These are phyloP conservation scores for Pyrochroa serraticornis DNA, from an alignment of 2,888 invertebrate species.

Conservation along the genomic window DNA sequence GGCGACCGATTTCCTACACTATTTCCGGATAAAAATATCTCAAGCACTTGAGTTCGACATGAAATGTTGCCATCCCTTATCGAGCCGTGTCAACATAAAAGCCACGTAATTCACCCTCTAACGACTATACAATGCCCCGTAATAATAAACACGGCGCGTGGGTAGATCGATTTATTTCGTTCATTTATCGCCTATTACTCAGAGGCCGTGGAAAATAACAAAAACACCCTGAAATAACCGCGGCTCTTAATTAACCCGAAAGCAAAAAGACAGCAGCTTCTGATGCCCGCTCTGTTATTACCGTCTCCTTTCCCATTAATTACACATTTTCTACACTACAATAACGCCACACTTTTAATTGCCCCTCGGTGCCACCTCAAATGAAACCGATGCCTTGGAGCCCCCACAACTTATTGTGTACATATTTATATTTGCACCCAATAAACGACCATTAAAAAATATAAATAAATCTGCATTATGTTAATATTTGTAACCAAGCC, in stretches of 20 bases:
- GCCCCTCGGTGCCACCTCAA: not conserved
- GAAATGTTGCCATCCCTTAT: constrained; percentile 19
- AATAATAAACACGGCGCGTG: constrained; percentile 15
- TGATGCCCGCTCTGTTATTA: constrained; percentile 27
- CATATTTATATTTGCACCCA: no score
- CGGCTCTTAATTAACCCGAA: constrained; percentile 14
- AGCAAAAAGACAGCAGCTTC: constrained; percentile 2
- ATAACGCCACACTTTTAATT: not conserved
- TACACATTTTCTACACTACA: constrained; percentile 16
- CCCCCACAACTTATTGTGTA: no score
- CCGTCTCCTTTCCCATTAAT: constrained; percentile 24
- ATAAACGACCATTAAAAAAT: not conserved
- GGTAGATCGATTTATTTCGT: constrained; percentile 2
- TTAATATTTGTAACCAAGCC: constrained; percentile 16
- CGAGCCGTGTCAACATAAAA: constrained; percentile 6
- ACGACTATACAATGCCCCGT: no score
- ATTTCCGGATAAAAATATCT: constrained; percentile 27
- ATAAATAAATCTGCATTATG: constrained; percentile 20
- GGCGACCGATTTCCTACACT: constrained; percentile 17
- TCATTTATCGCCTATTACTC: constrained; percentile 3
- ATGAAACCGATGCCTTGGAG: not conserved
- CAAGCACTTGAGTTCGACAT: not conserved
- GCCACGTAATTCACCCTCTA: constrained; percentile 7
- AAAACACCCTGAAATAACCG: constrained; percentile 11
- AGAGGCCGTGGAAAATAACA: constrained; percentile 15